Conservation (phyloP, 2,797 vertebrate genomes). For the Dryobates pubescens region DNA sequence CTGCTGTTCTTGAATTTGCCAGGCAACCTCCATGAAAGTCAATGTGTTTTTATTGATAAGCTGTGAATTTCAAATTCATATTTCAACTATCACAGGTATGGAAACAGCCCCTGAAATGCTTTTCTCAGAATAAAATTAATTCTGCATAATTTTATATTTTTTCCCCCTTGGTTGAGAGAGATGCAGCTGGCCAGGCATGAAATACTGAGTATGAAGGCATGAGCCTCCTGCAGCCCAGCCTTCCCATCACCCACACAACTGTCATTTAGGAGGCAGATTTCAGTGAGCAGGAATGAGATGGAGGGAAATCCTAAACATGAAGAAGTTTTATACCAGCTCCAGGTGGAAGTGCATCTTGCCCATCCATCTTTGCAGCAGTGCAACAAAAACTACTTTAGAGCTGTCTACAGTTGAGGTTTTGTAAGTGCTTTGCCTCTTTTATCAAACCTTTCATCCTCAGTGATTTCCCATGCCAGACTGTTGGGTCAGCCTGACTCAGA, state of each 20-base stretch:
- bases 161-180: background rate
- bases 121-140: slow-evolving; percentile 39
- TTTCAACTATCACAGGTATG: slow-evolving; percentile 50
- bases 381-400: background rate
- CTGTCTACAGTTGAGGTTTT: background rate
- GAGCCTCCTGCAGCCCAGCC: background rate
- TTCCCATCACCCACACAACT: background rate
- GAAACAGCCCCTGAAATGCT: slow-evolving; percentile 44
- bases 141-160: background rate
- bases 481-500: background rate
- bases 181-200: slow-evolving; percentile 23
- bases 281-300: background rate
- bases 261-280: background rate
- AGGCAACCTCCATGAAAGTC: slow-evolving; percentile 69
- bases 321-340: background rate
- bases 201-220: slow-evolving; percentile 3
- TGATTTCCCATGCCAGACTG: background rate
- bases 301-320: background rate
- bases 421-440: background rate
- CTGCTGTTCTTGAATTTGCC: slow-evolving; percentile 48
- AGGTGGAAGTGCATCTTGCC: background rate
- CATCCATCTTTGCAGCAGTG: background rate
- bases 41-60: slow-evolving; percentile 79
- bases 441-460: background rate
- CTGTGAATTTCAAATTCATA: slow-evolving; percentile 60